Evolutionary conservation across 2,797 vertebrate genomes (phyloP).

Genomic region (Lindbergichthys nudifrons): DNA sequence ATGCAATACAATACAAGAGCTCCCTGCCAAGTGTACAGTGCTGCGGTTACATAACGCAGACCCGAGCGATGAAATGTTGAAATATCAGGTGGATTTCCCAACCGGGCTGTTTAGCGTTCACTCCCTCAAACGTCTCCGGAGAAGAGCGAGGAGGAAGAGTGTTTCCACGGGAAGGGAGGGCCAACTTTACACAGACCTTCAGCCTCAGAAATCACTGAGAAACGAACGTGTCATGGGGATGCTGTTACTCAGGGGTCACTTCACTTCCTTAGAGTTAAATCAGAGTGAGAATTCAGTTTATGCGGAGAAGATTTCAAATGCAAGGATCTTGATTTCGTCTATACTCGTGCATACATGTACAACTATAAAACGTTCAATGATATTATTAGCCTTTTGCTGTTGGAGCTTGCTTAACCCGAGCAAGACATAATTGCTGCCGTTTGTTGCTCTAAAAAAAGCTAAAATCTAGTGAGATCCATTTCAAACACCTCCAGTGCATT

Average conservation of each 20-base stretch:
- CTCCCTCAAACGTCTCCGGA: background rate
- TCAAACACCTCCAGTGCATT: background rate
- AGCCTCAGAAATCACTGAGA: conserved; percentile 5
- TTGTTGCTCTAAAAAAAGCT: background rate
- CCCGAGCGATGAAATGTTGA: conserved; percentile 45
- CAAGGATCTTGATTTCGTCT: too few species aligned
- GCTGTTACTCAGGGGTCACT: conserved; percentile 32
- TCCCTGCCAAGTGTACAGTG: conserved; percentile 43
- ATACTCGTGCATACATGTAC: too few species aligned
- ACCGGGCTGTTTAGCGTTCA: conserved; percentile 31
- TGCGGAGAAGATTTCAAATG: too few species aligned
- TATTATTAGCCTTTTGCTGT: too few species aligned
- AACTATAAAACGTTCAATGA: too few species aligned
- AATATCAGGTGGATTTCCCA: conserved; percentile 66
- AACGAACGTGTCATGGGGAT: conserved; percentile 34
- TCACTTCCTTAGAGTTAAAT: conserved; percentile 3
- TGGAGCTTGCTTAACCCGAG: too few species aligned
- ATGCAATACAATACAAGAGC: conserved; percentile 45
- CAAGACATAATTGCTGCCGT: background rate
- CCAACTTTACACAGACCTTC: conserved; percentile 5
- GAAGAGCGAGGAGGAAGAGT: background rate
- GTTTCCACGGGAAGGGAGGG: conserved; percentile 21
- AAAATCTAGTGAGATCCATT: background rate
- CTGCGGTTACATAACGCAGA: conserved; percentile 46
- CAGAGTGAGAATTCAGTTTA: background rate